Conservation (phyloP, 2,797 vertebrate genomes). For the Pogoniulus pusillus region DNA sequence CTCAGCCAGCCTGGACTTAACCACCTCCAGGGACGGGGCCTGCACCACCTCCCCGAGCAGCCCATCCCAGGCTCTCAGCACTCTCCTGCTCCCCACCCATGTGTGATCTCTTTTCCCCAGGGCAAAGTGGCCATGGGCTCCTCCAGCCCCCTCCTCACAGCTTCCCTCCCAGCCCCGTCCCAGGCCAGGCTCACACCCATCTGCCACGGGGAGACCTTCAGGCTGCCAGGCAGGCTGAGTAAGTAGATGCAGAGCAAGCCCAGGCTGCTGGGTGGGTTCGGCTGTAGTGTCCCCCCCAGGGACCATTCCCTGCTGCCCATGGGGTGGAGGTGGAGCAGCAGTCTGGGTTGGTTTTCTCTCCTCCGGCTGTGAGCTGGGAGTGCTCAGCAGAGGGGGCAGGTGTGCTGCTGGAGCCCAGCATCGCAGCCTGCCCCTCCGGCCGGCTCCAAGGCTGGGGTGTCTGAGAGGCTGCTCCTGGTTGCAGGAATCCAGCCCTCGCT, state of each 20-base stretch:
- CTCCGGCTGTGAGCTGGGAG: not conserved
- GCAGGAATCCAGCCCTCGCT: conserved; percentile 90
- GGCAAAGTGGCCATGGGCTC: conserved; percentile 1
- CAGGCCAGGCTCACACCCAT: not conserved
- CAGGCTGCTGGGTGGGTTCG: not conserved
- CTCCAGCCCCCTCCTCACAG: not conserved
- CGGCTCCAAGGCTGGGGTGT: not conserved
- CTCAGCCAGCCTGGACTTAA: too few species aligned
- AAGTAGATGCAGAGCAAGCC: conserved; percentile 59
- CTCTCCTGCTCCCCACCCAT: too few species aligned
- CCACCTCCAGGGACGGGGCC: too few species aligned
- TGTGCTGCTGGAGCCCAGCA: too few species aligned
- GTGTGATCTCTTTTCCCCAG: not conserved
- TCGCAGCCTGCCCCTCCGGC: too few species aligned
- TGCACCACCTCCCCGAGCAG: too few species aligned
- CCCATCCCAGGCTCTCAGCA: too few species aligned
- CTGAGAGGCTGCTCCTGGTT: conserved; percentile 22
- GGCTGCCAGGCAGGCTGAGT: conserved; percentile 86
- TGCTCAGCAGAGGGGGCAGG: not conserved
- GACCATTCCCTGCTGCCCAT: not conserved
- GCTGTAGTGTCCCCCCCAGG: not conserved
- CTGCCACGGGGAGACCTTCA: conserved; percentile 77
- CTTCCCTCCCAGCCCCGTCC: not conserved
- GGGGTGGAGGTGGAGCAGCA: not conserved
- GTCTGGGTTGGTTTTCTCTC: not conserved